Conservation (phyloP, 2,888 invertebrate genomes). For the Drosophila paramelanica region DNA sequence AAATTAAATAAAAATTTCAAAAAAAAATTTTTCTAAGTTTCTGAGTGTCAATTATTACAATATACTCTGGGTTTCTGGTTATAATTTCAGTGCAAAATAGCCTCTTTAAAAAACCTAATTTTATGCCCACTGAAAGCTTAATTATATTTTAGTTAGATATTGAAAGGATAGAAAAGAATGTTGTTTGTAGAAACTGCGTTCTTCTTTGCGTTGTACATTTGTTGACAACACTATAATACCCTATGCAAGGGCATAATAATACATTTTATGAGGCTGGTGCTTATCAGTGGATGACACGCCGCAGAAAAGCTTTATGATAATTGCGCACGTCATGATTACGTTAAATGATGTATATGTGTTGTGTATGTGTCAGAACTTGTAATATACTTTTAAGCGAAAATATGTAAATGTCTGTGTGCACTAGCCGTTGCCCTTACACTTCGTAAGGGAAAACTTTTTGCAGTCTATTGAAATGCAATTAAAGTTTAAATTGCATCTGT, state of each 20-base stretch:
- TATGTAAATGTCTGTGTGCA: conserved; percentile 6
- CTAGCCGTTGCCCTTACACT: conserved; percentile 4
- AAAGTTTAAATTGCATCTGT: conserved; percentile 70
- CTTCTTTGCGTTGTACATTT: background rate
- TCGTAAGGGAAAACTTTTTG: conserved; percentile 31
- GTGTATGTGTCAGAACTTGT: conserved; percentile 12
- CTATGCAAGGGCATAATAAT: conserved; percentile 6
- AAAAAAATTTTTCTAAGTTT: too few relatives aligned
- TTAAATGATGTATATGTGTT: conserved; percentile 23
- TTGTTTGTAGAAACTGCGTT: too few relatives aligned
- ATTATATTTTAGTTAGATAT: too few relatives aligned
- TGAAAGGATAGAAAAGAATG: too few relatives aligned
- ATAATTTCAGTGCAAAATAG: too few relatives aligned
- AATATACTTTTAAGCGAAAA: conserved; percentile 24
- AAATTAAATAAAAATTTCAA: too few relatives aligned
- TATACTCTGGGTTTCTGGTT: too few relatives aligned
- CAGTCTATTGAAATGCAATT: conserved; percentile 65
- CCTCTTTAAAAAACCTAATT: too few relatives aligned
- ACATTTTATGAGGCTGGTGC: conserved; percentile 7
- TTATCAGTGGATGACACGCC: conserved; percentile 41
- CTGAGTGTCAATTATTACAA: too few relatives aligned
- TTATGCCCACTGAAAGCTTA: too few relatives aligned
- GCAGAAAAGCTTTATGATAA: conserved; percentile 27
- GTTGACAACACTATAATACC: background rate
- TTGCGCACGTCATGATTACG: conserved; percentile 33